phyloP scores from a whole-genome alignment of 2,113 vertebrate species.

The Dicentrarchus labrax region DNA sequence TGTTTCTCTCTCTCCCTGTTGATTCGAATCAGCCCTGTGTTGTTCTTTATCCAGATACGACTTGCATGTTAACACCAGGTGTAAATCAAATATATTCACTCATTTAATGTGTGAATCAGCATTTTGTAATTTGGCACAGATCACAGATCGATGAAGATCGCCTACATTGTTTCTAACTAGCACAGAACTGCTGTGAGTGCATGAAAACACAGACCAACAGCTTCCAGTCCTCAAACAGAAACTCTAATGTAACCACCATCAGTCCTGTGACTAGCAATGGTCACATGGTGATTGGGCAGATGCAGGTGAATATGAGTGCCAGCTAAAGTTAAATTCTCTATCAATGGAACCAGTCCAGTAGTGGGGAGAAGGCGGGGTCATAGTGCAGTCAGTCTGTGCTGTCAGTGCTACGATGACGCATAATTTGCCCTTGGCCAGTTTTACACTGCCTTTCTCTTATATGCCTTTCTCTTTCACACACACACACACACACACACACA shows the following conservation, averaged over 20 bases:
- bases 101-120: background rate
- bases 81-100: background rate
- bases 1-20: too few species aligned
- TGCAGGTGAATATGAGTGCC: background rate
- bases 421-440: slow-evolving; percentile 21
- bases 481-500: too few species aligned
- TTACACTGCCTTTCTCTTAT: background rate
- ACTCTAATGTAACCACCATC: background rate
- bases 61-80: background rate
- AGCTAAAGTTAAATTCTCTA: slow-evolving; percentile 6
- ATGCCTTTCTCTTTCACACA: too few species aligned
- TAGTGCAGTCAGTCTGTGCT: slow-evolving; percentile 61
- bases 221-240: background rate
- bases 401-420: slow-evolving; percentile 57
- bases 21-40: too few species aligned
- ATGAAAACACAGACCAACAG: slow-evolving; percentile 30
- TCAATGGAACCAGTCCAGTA: slow-evolving; percentile 21
- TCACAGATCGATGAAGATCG: background rate
- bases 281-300: background rate
- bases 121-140: slow-evolving; percentile 1
- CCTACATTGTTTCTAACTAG: background rate
- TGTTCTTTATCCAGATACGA: background rate
- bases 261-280: background rate
- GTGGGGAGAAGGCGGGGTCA: slow-evolving; percentile 30
- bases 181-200: background rate